phyloP scores from a whole-genome alignment of 2,888 invertebrate species.

The Volucella inanis region DNA sequence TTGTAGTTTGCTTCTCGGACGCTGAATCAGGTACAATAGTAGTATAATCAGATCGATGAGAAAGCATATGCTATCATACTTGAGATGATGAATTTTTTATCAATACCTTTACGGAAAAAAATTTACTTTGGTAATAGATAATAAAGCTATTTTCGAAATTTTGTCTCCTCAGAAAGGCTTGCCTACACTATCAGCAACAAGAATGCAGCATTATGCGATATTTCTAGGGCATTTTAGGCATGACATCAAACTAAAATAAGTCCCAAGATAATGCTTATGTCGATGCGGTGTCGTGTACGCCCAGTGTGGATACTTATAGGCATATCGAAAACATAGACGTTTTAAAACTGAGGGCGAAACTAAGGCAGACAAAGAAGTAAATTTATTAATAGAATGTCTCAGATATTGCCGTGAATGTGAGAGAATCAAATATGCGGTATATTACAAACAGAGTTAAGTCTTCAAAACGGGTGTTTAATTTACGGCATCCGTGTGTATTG shows the following conservation, averaged over 20 bases:
- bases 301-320: slow-evolving; percentile 16
- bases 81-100: slow-evolving; percentile 80
- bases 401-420: slow-evolving; percentile 35
- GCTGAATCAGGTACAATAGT: slow-evolving; percentile 76
- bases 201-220: slow-evolving; percentile 5
- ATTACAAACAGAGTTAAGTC: slow-evolving; percentile 54
- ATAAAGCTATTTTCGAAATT: too few species aligned
- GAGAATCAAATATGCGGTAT: slow-evolving; percentile 48
- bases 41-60: slow-evolving; percentile 76
- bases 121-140: slow-evolving; percentile 18
- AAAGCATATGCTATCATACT: slow-evolving; percentile 77
- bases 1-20: slow-evolving; percentile 80
- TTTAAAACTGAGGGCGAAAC: slow-evolving; percentile 48
- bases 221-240: slow-evolving; percentile 73
- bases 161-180: too few species aligned
- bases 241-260: slow-evolving; percentile 60
- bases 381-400: slow-evolving; percentile 33
- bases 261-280: slow-evolving; percentile 68
- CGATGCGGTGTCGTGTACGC: slow-evolving; percentile 72
- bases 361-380: slow-evolving; percentile 36
- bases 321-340: slow-evolving; percentile 46
- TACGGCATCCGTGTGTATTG: slow-evolving; percentile 63
- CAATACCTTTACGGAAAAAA: slow-evolving; percentile 76
- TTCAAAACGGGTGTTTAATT: slow-evolving; percentile 69
- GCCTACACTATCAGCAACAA: too few species aligned